Evolutionary conservation across 2,888 invertebrate genomes (phyloP).

Genomic region (Cantharis flavilabris): DNA sequence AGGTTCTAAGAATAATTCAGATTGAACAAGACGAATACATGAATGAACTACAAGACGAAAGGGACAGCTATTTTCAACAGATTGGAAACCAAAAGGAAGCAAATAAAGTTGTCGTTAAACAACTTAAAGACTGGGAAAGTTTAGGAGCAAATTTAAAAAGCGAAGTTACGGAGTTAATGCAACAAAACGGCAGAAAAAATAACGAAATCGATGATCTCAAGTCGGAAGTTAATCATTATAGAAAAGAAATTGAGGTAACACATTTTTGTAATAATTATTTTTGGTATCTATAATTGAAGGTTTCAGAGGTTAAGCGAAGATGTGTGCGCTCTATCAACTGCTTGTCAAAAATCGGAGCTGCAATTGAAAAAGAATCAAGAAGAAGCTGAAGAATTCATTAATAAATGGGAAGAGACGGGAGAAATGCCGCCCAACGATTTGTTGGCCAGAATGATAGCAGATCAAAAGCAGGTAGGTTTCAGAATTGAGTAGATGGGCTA

Average conservation of each 20-base stretch:
- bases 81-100: conserved; percentile 53
- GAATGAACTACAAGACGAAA: conserved; percentile 67
- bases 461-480: conserved; percentile 48
- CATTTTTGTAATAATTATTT: conserved; percentile 1
- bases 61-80: conserved; percentile 56
- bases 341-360: conserved; percentile 56
- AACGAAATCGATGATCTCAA: conserved; percentile 60
- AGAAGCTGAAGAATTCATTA: conserved; percentile 50
- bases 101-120: conserved; percentile 52
- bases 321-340: conserved; percentile 62
- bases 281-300: not conserved
- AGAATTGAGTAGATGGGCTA: no score
- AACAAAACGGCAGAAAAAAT: conserved; percentile 59
- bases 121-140: conserved; percentile 61
- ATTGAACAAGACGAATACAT: conserved; percentile 71
- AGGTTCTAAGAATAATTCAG: conserved; percentile 73
- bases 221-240: conserved; percentile 60
- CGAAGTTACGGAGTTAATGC: conserved; percentile 61
- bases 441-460: conserved; percentile 49
- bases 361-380: conserved; percentile 52
- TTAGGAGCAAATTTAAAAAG: conserved; percentile 60
- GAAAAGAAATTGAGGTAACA: conserved; percentile 61
- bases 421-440: conserved; percentile 52
- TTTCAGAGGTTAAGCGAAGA: conserved; percentile 62
- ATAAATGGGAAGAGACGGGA: conserved; percentile 54